Base-by-base conservation (phyloP, 2,113 vertebrate genomes). In the Menura novaehollandiae region DNA sequence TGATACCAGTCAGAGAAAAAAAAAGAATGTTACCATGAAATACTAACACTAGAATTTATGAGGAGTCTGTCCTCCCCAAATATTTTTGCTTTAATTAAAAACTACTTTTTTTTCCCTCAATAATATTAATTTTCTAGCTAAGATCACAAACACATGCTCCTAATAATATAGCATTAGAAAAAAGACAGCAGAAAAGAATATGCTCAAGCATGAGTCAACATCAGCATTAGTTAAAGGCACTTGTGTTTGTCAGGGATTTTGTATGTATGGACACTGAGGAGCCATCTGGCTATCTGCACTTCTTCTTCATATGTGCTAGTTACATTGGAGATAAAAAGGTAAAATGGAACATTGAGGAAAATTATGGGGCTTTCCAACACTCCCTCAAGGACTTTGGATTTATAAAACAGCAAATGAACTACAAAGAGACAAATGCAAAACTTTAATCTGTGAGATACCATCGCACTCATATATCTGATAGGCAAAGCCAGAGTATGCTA, bases 391-490 rank as follows among this genome's bases (percentile, higher is more conserved):
- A 97, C 89, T 97, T 91, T 85, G 93, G 91, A 52, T 94, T 94
- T 97, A 95, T 98, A 98, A 97, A 97, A 95, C 77, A 97, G 90
- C 96, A 97, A 96, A 96, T 84, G 83, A 96, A 97, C 97, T 97
- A 97, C 97, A 97, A 97, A 97, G 94, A 97, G 71, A 26, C 91
- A 95, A 97, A 97, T 32, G 78, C 60, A 91, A 74, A 97, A 93
- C 97, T 98, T 98, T 97, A 94, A 97, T 97, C 93, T 97, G 87
- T 86, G 97, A 98, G 96, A 97, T 97, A 91, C 77, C 89, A 96
- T 98, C 97, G 60, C 72, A 64, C 63, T 95, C 44, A 5, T 97
- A 94, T 97, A 98, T 98, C 97, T 94, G 95, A 92, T 97, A 96
- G 85, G 97, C 97, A 97, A 96, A 95, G 93, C 74, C 94, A 94